Conservation (phyloP, 2,797 vertebrate genomes). For the Poeciliopsis paucimaculata region DNA sequence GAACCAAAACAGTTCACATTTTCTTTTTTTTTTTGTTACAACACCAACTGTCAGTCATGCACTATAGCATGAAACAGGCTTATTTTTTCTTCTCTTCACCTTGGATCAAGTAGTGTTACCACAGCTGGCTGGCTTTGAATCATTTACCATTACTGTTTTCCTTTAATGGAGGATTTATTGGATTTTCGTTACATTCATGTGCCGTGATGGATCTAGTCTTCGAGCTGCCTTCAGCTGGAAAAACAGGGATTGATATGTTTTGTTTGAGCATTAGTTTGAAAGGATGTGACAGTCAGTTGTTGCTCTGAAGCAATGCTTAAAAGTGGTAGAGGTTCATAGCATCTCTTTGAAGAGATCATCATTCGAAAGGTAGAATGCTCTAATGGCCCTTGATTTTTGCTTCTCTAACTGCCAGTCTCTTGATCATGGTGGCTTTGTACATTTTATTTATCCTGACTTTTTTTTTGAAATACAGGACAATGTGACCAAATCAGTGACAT, state of each 20-base stretch:
- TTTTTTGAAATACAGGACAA: background rate
- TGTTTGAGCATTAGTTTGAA: slow-evolving; percentile 23
- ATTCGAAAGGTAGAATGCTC: background rate
- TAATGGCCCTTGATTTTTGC: background rate
- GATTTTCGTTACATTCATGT: slow-evolving; percentile 65
- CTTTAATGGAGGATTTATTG: slow-evolving; percentile 69
- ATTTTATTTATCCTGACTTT: slow-evolving; percentile 5
- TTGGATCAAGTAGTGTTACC: slow-evolving; percentile 68
- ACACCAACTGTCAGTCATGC: slow-evolving; percentile 66
- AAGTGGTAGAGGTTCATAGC: slow-evolving; percentile 15
- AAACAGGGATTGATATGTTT: slow-evolving; percentile 53
- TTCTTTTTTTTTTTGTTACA: slow-evolving; percentile 67
- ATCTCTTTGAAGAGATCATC: background rate
- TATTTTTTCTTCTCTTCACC: slow-evolving; percentile 69
- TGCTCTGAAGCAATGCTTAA: background rate
- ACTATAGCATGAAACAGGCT: slow-evolving; percentile 24
- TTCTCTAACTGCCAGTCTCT: background rate
- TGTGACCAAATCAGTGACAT: background rate
- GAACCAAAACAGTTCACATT: slow-evolving; percentile 42
- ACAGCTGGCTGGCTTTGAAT: slow-evolving; percentile 72
- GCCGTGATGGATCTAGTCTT: slow-evolving; percentile 54
- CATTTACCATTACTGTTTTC: slow-evolving; percentile 55
- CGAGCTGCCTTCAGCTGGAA: slow-evolving; percentile 56
- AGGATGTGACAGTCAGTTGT: slow-evolving; percentile 17
- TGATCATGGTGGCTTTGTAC: background rate